Conservation (phyloP, 1,140 invertebrate genomes). For the Paraescarpia echinospica region DNA sequence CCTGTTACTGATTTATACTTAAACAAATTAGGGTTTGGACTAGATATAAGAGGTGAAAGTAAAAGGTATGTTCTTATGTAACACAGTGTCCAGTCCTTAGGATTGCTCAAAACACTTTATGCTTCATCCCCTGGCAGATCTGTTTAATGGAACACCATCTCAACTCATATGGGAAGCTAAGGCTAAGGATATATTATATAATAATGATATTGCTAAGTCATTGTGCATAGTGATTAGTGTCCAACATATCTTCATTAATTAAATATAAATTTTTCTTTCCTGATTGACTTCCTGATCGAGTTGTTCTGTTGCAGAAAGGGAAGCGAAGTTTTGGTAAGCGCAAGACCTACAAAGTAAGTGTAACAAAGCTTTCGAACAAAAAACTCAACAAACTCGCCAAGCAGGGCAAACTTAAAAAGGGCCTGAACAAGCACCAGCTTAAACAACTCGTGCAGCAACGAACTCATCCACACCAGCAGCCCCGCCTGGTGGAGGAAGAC, state of each 20-base stretch:
- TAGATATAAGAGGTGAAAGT: no score
- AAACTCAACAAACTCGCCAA: slow-evolving; percentile 48
- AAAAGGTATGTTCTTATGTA: no score
- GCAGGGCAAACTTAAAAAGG: slow-evolving; percentile 49
- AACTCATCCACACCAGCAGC: background rate
- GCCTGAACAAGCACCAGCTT: slow-evolving; percentile 35
- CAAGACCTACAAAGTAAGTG: slow-evolving; percentile 34
- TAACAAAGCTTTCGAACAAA: slow-evolving; percentile 49
- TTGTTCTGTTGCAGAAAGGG: background rate
- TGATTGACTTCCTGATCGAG: background rate
- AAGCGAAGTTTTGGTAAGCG: slow-evolving; percentile 12
- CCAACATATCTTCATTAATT: background rate
- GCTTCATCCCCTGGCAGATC: no score
- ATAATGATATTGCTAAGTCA: no score
- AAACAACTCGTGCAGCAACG: background rate
- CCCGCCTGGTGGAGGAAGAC: background rate
- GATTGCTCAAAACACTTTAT: no score
- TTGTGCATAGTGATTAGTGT: background rate
- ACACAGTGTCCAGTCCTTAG: no score
- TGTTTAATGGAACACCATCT: no score
- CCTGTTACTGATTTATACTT: no score
- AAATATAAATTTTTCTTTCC: background rate
- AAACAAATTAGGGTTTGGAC: no score
- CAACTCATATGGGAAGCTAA: no score
- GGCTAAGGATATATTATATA: no score